Percentiles rank a stretch among this genome's conserved stretches.
Conservation (phyloP, 2,888 invertebrate species). For the Stratiomys singularior region DNA sequence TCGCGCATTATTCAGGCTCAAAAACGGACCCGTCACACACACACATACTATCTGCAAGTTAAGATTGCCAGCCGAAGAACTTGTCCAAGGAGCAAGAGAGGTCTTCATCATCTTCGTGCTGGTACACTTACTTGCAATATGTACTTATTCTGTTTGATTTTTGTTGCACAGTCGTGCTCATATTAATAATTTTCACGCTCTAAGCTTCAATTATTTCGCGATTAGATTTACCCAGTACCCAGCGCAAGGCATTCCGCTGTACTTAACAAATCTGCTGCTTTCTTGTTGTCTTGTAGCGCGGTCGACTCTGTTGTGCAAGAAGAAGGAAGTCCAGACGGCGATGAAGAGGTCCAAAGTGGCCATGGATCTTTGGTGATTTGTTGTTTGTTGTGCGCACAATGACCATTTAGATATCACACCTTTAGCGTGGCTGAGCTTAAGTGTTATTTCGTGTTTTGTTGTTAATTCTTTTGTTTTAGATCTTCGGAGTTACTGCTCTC, state of each 20-base stretch:
- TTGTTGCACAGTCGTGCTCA: constrained; percentile 28
- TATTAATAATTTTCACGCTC: constrained; percentile 51
- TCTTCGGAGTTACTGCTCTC: background rate
- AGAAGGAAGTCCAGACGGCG: too few relatives aligned
- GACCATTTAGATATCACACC: constrained; percentile 37
- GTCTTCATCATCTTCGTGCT: constrained; percentile 6
- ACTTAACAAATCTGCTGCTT: constrained; percentile 25
- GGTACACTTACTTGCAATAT: too few relatives aligned
- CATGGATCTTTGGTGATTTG: constrained; percentile 35
- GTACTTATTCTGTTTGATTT: constrained; percentile 13
- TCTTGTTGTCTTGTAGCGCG: background rate
- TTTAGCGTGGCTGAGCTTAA: background rate
- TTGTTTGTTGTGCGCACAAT: constrained; percentile 33
- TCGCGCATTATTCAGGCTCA: background rate
- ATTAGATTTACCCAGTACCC: constrained; percentile 45
- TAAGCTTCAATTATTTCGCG: constrained; percentile 51
- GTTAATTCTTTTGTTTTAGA: constrained; percentile 11
- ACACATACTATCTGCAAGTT: background rate
- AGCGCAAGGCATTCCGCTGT: constrained; percentile 10
- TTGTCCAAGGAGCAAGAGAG: background rate
- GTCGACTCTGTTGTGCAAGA: background rate
- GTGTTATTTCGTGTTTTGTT: background rate
- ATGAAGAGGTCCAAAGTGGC: background rate
- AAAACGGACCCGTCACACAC: background rate
- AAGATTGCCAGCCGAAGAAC: background rate